Evolutionary conservation across 2,113 vertebrate species (phyloP), one percentile per base, ranked within the genome.

Genomic region (Solenodon paradoxus): DNA sequence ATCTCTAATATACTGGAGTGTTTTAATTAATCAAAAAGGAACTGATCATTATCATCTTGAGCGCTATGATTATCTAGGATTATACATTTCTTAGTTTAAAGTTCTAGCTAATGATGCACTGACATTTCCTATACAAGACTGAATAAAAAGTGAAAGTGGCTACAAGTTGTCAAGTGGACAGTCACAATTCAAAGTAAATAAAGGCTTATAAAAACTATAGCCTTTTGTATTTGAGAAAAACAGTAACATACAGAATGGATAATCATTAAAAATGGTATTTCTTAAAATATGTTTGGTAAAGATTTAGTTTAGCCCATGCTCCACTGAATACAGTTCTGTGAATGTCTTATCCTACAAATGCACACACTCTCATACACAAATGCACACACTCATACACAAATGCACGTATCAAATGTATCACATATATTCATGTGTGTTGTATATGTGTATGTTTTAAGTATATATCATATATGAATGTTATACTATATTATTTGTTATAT

Each of bases 1-100:
- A 57, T 87, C 57, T 89, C 17, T 47, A 87, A 83, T 51, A 7
- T 35, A 74, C 19, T 38, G 12, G 22, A 92, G 7, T 38, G 2
- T 88, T 95, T 95, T 69, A 72, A 86, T 55, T 96, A 38, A 82
- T 93, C 85, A 77, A 69, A 79, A 68, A 84, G 22, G 88, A 15
- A 51, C 13, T 81, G 24, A 26, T 38, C 49, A 79, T 88, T 86
- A 89, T 71, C 15, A 77, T 79, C 24, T 40, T 86, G n/a, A 49
- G 49, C 38, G 57, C 2, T 77, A 38, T 79, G 22, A 71, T 94
- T 83, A 94, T 78, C 42, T 38, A 68, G 45, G 45, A 90, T 89
- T 92, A 57, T 83, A 45, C 47, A 47, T 77, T 59, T 66, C 59
- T 53, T 90, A 78, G 32, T 63, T 4, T 81, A 82, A 93, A 93